phyloP scores from a whole-genome alignment of 2,113 vertebrate genomes.

The Chroicocephalus ridibundus region DNA sequence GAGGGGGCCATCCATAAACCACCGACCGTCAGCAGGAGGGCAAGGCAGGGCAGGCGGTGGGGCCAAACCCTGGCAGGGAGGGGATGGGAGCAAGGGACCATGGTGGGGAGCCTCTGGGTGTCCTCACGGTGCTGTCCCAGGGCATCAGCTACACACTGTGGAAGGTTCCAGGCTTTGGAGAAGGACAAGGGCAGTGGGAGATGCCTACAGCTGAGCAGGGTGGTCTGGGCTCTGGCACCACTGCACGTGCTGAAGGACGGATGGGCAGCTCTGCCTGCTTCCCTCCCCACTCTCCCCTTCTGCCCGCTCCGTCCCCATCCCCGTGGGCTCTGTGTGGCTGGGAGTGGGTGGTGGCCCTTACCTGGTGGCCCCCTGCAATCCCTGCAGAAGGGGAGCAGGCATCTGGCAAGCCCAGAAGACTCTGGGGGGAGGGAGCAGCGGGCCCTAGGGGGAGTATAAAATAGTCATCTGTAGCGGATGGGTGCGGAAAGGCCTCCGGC shows the following conservation, averaged over 20 bases:
- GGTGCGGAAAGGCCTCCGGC: background rate
- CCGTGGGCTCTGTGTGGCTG: background rate
- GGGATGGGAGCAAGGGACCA: background rate
- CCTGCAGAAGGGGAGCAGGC: slow-evolving; percentile 67
- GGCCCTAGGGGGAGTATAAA: slow-evolving; percentile 72
- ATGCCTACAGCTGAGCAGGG: background rate
- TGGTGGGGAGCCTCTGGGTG: background rate
- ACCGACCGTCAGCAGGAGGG: background rate
- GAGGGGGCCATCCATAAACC: slow-evolving; percentile 70
- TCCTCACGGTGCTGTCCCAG: background rate
- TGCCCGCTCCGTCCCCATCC: background rate
- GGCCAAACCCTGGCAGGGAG: background rate
- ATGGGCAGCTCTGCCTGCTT: slow-evolving; percentile 8
- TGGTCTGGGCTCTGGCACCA: background rate
- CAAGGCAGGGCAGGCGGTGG: background rate
- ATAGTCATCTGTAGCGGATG: slow-evolving; percentile 56
- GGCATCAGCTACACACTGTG: background rate
- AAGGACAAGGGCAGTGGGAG: background rate
- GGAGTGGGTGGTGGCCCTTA: slow-evolving; percentile 58
- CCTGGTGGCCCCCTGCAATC: slow-evolving; percentile 71
- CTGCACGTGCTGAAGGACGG: background rate
- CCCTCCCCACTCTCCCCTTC: background rate
- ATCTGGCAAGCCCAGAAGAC: slow-evolving; percentile 68
- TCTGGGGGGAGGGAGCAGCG: slow-evolving; percentile 66
- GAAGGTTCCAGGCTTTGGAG: background rate